phyloP scores from a whole-genome alignment of 2,888 invertebrate species.

The Hypselothyrea guttata region DNA sequence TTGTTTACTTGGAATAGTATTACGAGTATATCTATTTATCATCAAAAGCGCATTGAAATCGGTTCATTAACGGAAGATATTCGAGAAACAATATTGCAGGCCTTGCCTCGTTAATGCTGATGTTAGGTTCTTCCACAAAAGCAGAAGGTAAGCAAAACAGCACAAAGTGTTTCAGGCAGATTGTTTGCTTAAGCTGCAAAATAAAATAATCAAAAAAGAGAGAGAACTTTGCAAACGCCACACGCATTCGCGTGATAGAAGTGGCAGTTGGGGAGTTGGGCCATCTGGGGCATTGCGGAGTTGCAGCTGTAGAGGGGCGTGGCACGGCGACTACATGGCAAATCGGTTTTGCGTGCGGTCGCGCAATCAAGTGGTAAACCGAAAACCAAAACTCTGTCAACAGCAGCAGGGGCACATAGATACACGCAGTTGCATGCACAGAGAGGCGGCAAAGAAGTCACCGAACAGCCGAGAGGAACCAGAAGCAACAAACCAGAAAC shows the following conservation, averaged over 20 bases:
- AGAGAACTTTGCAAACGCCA: conserved; percentile 38
- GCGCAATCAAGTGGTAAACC: conserved; percentile 64
- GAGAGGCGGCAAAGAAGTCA: conserved; percentile 13
- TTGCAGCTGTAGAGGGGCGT: not conserved
- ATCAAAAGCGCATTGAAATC: too few species aligned
- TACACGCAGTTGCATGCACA: conserved; percentile 4
- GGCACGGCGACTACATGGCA: conserved; percentile 49
- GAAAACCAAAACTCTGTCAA: conserved; percentile 59
- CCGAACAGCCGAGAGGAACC: conserved; percentile 14
- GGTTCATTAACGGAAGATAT: too few species aligned
- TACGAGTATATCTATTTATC: too few species aligned
- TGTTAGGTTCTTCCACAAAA: too few species aligned
- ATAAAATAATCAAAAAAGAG: too few species aligned
- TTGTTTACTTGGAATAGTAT: too few species aligned
- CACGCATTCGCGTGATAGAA: conserved; percentile 10
- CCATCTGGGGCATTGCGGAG: not conserved
- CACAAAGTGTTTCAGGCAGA: conserved; percentile 25
- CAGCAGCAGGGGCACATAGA: conserved; percentile 29
- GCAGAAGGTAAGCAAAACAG: conserved; percentile 11
- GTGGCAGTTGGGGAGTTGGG: not conserved
- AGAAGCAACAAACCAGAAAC: conserved; percentile 3
- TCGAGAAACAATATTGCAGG: too few species aligned
- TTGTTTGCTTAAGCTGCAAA: conserved; percentile 41
- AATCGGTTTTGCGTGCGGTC: conserved; percentile 67
- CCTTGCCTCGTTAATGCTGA: too few species aligned